Evolutionary conservation across 2,113 vertebrate species (phyloP), one percentile per base, ranked within the genome.

Genomic region (Shinisaurus crocodilurus): DNA sequence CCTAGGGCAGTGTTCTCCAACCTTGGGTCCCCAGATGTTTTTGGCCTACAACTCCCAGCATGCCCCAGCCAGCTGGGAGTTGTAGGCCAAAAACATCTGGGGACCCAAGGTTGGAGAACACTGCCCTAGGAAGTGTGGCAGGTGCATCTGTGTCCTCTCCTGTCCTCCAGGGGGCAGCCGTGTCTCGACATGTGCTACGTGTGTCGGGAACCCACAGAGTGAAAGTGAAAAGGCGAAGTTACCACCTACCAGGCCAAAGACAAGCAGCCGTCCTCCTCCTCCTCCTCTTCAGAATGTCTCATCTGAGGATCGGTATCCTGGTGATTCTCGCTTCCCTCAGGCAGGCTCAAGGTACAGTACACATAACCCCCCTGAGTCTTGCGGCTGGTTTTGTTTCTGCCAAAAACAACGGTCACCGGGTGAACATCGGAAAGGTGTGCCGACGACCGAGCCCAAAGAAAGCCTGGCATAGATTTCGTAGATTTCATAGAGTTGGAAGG

Each of bases 121-220:
- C n/a, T n/a, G n/a, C n/a, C n/a, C n/a, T n/a, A n/a, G n/a, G n/a
- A n/a, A n/a, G n/a, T n/a, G n/a, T n/a, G n/a, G 2, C 63, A 81
- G 60, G 63, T 72, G 48, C 37, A 2, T 3, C 1, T 18, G 77
- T 12, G 48, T 12, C 76, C 34, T 10, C 20, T n/a, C 29, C 10
- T 23, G 6, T 40, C 60, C 86, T 57, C 69, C 0, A 10, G 75
- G 5, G 1, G 40, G 81, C 1, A 12, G 79, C 27, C 27, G 1
- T 34, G 70, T 15, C 18, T 2, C 1, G 0, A 70, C 1, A 0
- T 65, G 37, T 5, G 0, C 0, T 0, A 0, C 15, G 0, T 15
- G 57, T 83, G 18, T 40, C 54, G n/a, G 88, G 34, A 81, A 92
- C 43, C 34, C 6, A 0, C 1, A 0, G 0, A 0, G 15, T 29